Evolutionary conservation across 2,888 invertebrate genomes (phyloP).

Genomic region (Polyommatus iphigenia): DNA sequence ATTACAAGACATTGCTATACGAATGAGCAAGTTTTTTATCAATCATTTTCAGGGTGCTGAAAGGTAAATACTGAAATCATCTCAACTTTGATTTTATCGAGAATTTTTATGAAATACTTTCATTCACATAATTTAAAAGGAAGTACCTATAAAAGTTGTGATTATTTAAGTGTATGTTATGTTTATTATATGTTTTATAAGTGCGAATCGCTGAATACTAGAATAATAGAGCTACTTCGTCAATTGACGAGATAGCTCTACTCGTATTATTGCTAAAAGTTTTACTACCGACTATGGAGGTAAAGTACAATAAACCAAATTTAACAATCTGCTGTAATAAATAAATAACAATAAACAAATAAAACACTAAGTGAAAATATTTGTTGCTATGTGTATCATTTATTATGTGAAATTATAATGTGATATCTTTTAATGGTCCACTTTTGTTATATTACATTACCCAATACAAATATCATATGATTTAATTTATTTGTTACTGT

Average conservation of each 20-base stretch:
- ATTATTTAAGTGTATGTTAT: too few relatives aligned
- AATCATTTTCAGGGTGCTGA: too few relatives aligned
- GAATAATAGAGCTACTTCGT: too few relatives aligned
- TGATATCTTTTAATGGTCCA: not conserved
- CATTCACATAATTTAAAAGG: too few relatives aligned
- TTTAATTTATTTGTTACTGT: not conserved
- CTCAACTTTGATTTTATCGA: too few relatives aligned
- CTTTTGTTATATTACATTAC: not conserved
- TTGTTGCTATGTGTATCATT: slow-evolving; percentile 8
- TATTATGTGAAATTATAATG: not conserved
- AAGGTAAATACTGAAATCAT: too few relatives aligned
- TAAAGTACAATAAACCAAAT: slow-evolving; percentile 15
- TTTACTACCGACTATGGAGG: not conserved
- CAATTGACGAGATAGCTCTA: not conserved
- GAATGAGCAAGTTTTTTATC: too few relatives aligned
- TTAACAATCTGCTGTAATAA: slow-evolving; percentile 27
- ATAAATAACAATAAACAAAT: slow-evolving; percentile 34
- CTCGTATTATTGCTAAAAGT: not conserved
- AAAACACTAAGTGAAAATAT: slow-evolving; percentile 20
- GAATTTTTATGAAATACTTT: too few relatives aligned
- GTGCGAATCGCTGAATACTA: not conserved
- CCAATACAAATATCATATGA: not conserved
- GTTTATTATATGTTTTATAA: not conserved
- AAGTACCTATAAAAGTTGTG: too few relatives aligned
- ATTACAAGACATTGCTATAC: too few relatives aligned